Conservation (phyloP, 2,113 vertebrate species). For the Megalops atlanticus region DNA sequence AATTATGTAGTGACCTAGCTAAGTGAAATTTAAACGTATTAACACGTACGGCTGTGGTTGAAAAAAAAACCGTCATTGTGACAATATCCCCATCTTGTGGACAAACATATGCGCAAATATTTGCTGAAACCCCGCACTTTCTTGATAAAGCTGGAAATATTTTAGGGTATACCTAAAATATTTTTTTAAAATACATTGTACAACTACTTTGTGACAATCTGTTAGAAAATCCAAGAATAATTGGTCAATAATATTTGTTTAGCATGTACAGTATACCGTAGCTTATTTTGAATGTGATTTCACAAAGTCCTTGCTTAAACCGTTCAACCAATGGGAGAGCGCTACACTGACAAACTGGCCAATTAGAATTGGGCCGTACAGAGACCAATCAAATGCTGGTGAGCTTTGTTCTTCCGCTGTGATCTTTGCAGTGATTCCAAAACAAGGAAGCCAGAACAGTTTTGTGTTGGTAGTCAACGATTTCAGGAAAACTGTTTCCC, state of each 20-base stretch:
- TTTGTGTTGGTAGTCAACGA: not conserved
- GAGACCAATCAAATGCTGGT: slow-evolving; percentile 10
- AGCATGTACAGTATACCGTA: too few species aligned
- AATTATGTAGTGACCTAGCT: too few species aligned
- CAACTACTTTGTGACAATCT: too few species aligned
- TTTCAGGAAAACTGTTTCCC: not conserved
- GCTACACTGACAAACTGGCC: not conserved
- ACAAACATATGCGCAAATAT: not conserved
- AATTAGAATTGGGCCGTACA: not conserved
- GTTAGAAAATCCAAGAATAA: too few species aligned
- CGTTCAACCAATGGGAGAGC: not conserved
- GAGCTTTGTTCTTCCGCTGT: slow-evolving; percentile 8
- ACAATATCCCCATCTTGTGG: slow-evolving; percentile 9
- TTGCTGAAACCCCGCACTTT: too few species aligned
- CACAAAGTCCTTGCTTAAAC: not conserved
- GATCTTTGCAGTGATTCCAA: not conserved
- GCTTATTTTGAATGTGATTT: too few species aligned
- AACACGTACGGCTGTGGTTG: too few species aligned
- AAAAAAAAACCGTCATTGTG: not conserved
- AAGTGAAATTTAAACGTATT: too few species aligned
- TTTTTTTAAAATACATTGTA: too few species aligned
- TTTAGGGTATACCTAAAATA: too few species aligned
- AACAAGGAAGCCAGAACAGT: not conserved
- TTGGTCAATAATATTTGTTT: too few species aligned
- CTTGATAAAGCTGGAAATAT: too few species aligned